A percentile compares a stretch with the other conserved stretches of the same genome.
phyloP scores from a whole-genome alignment of 2,797 vertebrate species.

The Sebastes kiyomatsui region DNA sequence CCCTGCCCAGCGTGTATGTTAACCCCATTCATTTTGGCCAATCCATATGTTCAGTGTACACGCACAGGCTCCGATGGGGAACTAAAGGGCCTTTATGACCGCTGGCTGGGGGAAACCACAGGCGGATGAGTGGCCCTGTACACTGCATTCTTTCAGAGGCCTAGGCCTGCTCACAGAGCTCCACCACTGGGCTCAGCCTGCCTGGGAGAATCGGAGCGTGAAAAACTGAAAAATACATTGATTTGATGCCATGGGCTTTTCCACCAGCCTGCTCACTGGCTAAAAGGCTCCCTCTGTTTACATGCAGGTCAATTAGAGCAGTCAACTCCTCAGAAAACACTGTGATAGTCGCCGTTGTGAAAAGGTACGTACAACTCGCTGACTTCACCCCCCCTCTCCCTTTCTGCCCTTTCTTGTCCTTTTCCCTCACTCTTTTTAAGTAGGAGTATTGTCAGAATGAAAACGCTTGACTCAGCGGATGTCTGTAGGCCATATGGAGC shows the following conservation, averaged over 20 bases:
- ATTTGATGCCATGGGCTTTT: conserved; percentile 76
- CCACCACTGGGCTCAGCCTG: conserved; percentile 74
- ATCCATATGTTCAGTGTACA: conserved; percentile 81
- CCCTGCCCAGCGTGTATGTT: conserved; percentile 75
- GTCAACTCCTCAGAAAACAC: conserved; percentile 93
- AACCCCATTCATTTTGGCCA: conserved; percentile 81
- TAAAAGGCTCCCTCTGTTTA: conserved; percentile 79
- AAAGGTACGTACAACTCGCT: conserved; percentile 84
- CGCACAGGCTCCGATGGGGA: conserved; percentile 60
- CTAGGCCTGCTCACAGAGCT: conserved; percentile 65
- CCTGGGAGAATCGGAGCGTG: conserved; percentile 72
- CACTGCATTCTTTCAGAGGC: conserved; percentile 83
- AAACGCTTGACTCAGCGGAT: background rate
- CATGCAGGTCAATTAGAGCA: conserved; percentile 93
- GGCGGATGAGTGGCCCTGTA: conserved; percentile 79
- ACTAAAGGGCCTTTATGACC: conserved; percentile 83
- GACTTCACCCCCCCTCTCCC: background rate
- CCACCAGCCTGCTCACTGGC: conserved; percentile 50
- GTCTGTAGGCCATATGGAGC: conserved; percentile 16
- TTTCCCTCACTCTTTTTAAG: background rate
- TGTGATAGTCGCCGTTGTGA: conserved; percentile 96
- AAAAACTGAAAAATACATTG: conserved; percentile 76
- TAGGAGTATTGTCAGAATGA: conserved; percentile 2
- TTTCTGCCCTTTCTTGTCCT: background rate
- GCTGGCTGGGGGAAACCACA: conserved; percentile 77